Conservation (phyloP, 2,888 invertebrate genomes). For the Anticlea derivata region DNA sequence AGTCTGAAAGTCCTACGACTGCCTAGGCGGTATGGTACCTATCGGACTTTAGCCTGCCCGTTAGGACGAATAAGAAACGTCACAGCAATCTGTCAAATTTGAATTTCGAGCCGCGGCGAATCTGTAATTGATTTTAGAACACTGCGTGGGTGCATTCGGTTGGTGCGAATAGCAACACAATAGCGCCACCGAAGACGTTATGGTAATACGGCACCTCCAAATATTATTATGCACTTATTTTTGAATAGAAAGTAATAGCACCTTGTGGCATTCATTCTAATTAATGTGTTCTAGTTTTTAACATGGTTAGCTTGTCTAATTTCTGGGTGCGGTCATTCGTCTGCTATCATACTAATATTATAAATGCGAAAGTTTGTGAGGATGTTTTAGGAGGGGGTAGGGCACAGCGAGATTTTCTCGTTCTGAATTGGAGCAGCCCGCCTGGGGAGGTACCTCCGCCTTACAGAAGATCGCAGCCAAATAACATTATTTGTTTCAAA, state of each 20-base stretch:
- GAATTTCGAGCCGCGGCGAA: constrained; percentile 40
- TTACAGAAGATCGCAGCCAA: too few species aligned
- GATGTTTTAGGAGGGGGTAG: too few species aligned
- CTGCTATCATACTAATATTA: too few species aligned
- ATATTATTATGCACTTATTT: constrained; percentile 46
- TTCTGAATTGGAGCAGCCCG: too few species aligned
- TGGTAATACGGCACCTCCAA: constrained; percentile 51
- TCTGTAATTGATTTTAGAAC: constrained; percentile 69
- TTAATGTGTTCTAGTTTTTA: constrained; percentile 24
- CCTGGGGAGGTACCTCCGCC: too few species aligned
- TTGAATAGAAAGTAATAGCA: constrained; percentile 50
- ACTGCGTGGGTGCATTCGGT: constrained; percentile 69
- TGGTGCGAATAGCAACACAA: constrained; percentile 72
- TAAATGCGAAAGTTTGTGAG: too few species aligned
- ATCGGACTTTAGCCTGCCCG: background rate
- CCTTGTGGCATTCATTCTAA: constrained; percentile 38
- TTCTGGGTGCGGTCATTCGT: background rate
- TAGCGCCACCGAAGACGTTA: constrained; percentile 71
- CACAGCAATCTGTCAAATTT: constrained; percentile 2
- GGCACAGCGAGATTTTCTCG: too few species aligned
- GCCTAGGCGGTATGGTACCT: too few species aligned
- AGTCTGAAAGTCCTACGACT: too few species aligned
- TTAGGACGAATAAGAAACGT: background rate
- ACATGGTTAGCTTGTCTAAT: background rate
- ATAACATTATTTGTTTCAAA: too few species aligned